These are phyloP conservation scores for Turritopsis rubra DNA, from an alignment of 30 jellyfish, hydroid and myxozoan genomes.

Conservation along the genomic window DNA sequence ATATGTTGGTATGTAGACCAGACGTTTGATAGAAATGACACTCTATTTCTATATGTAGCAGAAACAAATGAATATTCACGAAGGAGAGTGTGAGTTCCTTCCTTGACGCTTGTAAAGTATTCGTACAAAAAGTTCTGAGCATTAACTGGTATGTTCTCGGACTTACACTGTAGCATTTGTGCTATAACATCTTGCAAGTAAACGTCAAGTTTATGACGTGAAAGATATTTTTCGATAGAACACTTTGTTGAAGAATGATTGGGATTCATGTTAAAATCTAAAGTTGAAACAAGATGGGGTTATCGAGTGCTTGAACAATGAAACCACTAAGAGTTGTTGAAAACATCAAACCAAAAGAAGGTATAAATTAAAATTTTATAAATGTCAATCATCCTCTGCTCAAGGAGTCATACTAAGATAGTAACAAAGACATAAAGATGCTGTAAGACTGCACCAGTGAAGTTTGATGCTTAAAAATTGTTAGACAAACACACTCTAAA, in stretches of 20 bases:
- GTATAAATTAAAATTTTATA: neutral
- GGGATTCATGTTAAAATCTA: neutral
- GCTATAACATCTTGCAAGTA: slow-evolving; percentile 50
- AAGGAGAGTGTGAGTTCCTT: slow-evolving; percentile 47
- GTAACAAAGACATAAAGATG: too few species aligned
- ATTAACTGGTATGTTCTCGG: slow-evolving; percentile 44
- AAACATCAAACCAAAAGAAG: neutral
- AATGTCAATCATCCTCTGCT: too few species aligned
- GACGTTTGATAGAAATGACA: slow-evolving; percentile 49
- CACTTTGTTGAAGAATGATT: neutral
- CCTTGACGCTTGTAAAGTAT: slow-evolving; percentile 51
- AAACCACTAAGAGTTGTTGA: neutral
- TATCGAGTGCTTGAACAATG: neutral
- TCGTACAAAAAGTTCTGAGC: slow-evolving; percentile 46
- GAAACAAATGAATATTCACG: slow-evolving; percentile 44
- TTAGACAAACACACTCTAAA: too few species aligned
- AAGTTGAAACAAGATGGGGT: neutral
- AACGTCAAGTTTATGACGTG: neutral
- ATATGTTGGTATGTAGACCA: slow-evolving; percentile 62
- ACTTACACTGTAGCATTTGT: slow-evolving; percentile 40
- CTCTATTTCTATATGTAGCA: slow-evolving; percentile 50
- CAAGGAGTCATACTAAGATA: too few species aligned
- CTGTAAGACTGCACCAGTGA: too few species aligned
- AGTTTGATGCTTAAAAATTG: too few species aligned
- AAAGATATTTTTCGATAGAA: slow-evolving; percentile 4